These are phyloP conservation scores for Elaphurus davidianus DNA, from an alignment of 2,113 vertebrate species.

Conservation along the genomic window DNA sequence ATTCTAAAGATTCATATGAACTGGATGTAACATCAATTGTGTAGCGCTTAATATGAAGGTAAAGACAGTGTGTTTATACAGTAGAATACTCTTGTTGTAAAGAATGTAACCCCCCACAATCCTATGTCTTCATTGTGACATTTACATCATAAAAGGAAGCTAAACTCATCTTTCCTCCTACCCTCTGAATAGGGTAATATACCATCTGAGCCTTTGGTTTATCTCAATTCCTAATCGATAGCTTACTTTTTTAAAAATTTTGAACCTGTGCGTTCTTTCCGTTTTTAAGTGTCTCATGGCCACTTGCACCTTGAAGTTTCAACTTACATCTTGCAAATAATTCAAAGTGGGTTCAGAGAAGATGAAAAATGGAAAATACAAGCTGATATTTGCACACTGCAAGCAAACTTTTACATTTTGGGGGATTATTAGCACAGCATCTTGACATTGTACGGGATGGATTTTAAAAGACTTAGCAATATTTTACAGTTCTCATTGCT, in stretches of 20 bases:
- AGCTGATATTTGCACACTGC: fast-evolving
- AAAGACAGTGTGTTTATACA: constrained; percentile 22
- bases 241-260: not conserved
- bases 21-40: not conserved
- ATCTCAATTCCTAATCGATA: not conserved
- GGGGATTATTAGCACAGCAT: not conserved
- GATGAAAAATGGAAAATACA: not conserved
- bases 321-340: not conserved
- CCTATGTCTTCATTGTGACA: not conserved
- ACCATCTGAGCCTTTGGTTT: not conserved
- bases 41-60: constrained; percentile 1
- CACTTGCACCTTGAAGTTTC: not conserved
- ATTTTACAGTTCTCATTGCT: not conserved
- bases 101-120: not conserved
- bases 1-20: constrained; percentile 45
- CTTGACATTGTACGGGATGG: not conserved
- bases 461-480: not conserved
- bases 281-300: not conserved
- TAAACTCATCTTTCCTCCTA: not conserved
- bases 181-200: not conserved
- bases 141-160: not conserved
- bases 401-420: not conserved
- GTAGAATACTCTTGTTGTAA: not conserved
- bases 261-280: not conserved
- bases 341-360: not conserved